Evolutionary conservation across 2,113 vertebrate species (phyloP).

Genomic region (Haliaeetus leucogaster): DNA sequence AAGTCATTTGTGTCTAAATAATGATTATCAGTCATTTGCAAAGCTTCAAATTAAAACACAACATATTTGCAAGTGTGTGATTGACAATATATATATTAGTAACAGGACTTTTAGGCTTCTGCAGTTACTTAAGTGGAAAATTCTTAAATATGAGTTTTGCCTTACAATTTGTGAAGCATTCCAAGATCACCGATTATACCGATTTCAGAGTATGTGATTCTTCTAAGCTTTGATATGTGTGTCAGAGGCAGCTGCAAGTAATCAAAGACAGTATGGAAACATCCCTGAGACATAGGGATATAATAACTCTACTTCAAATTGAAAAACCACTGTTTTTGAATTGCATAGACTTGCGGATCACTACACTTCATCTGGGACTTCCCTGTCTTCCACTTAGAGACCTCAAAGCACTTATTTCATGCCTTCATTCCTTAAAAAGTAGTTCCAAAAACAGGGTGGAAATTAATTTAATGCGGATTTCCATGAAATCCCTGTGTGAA

Average conservation of each 20-base stretch:
- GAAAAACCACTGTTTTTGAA: neutral
- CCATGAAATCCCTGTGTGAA: neutral
- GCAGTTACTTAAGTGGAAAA: conserved; percentile 7
- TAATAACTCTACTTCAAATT: neutral
- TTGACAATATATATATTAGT: neutral
- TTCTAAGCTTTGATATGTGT: conserved; percentile 24
- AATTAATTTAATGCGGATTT: neutral
- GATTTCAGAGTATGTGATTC: conserved; percentile 26
- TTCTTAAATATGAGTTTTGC: conserved; percentile 16
- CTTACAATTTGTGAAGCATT: conserved; percentile 54
- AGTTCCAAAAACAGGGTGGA: neutral
- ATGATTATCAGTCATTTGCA: neutral
- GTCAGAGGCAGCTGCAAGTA: conserved; percentile 45
- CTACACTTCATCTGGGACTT: neutral
- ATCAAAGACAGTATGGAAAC: conserved; percentile 49
- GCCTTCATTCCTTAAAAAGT: neutral
- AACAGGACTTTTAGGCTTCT: conserved; percentile 11
- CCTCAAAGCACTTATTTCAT: neutral
- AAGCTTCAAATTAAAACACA: conserved; percentile 42
- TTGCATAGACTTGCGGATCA: neutral
- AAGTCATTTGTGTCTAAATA: conserved; percentile 1
- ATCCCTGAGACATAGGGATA: neutral
- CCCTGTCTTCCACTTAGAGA: neutral
- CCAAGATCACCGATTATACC: conserved; percentile 36
- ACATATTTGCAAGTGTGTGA: neutral